phyloP scores from a whole-genome alignment of 2,888 invertebrate genomes.

The Glaucopsyche alexis region DNA sequence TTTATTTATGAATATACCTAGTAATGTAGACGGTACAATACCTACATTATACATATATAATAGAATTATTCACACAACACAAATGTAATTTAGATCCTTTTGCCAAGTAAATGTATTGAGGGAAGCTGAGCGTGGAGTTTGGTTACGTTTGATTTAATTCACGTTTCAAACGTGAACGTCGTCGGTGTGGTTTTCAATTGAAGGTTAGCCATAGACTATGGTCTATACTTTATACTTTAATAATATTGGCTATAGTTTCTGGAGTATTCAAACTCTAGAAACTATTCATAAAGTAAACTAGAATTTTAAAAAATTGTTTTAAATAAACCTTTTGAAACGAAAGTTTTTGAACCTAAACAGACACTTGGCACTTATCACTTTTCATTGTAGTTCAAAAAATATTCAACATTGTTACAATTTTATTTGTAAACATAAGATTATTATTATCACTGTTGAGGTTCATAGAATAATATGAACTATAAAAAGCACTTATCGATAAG shows the following conservation, averaged over 20 bases:
- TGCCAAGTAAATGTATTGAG: conserved; percentile 4
- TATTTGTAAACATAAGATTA: background rate
- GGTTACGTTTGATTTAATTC: conserved; percentile 21
- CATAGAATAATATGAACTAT: background rate
- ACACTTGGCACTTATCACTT: background rate
- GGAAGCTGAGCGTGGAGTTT: conserved; percentile 8
- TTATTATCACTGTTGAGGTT: background rate
- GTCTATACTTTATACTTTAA: background rate
- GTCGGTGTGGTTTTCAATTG: background rate
- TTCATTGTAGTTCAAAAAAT: background rate
- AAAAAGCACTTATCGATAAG: background rate
- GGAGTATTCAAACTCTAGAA: background rate
- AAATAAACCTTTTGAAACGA: too few species aligned
- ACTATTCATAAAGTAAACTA: background rate
- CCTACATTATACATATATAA: background rate
- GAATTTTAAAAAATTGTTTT: too few species aligned
- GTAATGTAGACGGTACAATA: background rate
- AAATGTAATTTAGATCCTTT: conserved; percentile 12
- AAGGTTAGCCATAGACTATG: background rate
- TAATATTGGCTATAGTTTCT: too few species aligned
- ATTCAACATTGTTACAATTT: background rate
- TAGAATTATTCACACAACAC: background rate
- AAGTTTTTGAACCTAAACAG: background rate
- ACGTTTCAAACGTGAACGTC: background rate
- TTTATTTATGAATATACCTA: too few species aligned